phyloP scores from a whole-genome alignment of 2,797 vertebrate species.

The Dallia pectoralis region DNA sequence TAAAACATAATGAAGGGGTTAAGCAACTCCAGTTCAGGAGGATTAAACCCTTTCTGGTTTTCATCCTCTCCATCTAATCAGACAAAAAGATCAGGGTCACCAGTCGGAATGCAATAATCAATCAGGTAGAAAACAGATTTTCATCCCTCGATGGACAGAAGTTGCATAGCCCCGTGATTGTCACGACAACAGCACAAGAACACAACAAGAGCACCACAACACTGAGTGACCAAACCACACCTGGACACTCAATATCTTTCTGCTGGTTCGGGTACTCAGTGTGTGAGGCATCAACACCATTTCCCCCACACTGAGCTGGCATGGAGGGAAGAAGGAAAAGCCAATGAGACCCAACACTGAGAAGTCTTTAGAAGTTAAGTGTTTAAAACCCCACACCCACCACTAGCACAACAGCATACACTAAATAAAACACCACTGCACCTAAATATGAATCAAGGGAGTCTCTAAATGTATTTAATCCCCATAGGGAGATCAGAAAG shows the following conservation, averaged over 20 bases:
- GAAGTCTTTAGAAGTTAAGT: background rate
- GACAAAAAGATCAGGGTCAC: too few species aligned
- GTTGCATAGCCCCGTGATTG: background rate
- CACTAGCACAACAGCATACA: background rate
- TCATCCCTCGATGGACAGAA: too few species aligned
- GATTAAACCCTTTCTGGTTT: too few species aligned
- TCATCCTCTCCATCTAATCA: too few species aligned
- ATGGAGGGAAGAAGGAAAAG: constrained; percentile 45
- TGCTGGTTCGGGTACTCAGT: constrained; percentile 65
- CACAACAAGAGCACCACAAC: constrained; percentile 36
- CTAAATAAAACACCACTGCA: background rate
- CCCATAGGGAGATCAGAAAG: too few species aligned
- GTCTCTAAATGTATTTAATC: too few species aligned
- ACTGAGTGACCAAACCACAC: constrained; percentile 62
- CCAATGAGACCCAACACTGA: constrained; percentile 36
- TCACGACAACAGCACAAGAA: constrained; percentile 21
- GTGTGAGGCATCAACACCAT: constrained; percentile 56
- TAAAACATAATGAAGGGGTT: too few species aligned
- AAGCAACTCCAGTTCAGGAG: too few species aligned
- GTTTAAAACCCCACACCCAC: background rate
- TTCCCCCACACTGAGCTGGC: constrained; percentile 67
- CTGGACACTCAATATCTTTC: constrained; percentile 74
- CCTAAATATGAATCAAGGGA: too few species aligned
- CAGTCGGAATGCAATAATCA: too few species aligned
- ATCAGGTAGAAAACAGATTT: too few species aligned